Evolutionary conservation across 2,888 invertebrate species (phyloP).

Genomic region (Tipula vernalis): DNA sequence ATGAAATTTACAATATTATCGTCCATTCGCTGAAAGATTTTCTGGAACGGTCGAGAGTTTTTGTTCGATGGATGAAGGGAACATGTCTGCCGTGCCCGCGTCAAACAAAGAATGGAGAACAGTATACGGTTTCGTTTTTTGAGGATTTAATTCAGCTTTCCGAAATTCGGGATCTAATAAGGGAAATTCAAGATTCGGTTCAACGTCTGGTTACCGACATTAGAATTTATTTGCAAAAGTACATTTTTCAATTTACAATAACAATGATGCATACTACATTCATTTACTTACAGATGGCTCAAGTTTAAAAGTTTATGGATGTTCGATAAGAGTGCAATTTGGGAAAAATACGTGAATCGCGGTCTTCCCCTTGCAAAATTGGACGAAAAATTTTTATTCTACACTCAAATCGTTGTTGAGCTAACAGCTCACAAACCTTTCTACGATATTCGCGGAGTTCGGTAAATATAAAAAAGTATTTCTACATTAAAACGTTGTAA

Average conservation of each 20-base stretch:
- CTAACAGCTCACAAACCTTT: conserved; percentile 44
- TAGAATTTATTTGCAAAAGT: conserved; percentile 13
- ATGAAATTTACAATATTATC: conserved; percentile 67
- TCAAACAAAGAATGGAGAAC: conserved; percentile 27
- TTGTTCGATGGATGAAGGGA: conserved; percentile 76
- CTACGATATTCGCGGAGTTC: conserved; percentile 39
- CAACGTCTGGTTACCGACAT: conserved; percentile 50
- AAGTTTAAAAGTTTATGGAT: conserved; percentile 65
- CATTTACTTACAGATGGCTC: conserved; percentile 44
- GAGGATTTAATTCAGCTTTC: conserved; percentile 64
- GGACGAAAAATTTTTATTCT: conserved; percentile 77
- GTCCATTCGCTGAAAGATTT: conserved; percentile 63
- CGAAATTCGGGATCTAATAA: conserved; percentile 52
- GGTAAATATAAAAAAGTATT: not conserved
- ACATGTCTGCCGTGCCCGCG: conserved; percentile 64
- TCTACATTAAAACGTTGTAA: not conserved
- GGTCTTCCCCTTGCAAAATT: conserved; percentile 47
- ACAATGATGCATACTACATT: too few relatives aligned
- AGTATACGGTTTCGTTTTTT: conserved; percentile 61
- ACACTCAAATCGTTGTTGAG: conserved; percentile 59
- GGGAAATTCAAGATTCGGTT: conserved; percentile 53
- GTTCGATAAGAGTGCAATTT: conserved; percentile 57
- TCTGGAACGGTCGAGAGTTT: conserved; percentile 58
- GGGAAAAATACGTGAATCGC: conserved; percentile 63
- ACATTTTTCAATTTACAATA: not conserved